phyloP scores from a whole-genome alignment of 2,797 vertebrate species.

The Chrosomus eos region DNA sequence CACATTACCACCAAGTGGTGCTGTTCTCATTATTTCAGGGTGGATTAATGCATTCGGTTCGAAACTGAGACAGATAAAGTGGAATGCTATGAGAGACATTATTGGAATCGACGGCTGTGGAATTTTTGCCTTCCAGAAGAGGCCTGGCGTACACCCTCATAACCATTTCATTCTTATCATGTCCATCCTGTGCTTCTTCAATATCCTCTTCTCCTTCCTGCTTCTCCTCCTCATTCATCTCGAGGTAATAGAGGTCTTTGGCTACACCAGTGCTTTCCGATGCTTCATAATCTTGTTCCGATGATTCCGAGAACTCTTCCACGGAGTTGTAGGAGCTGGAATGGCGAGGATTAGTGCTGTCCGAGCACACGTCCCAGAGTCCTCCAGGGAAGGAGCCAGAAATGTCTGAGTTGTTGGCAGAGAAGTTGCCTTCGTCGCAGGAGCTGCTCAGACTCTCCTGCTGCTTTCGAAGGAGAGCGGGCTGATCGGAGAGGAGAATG shows the following conservation, averaged over 20 bases:
- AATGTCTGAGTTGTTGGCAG: conserved; percentile 76
- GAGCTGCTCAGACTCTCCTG: conserved; percentile 70
- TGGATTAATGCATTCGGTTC: conserved; percentile 69
- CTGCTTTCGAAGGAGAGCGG: conserved; percentile 61
- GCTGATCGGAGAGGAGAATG: conserved; percentile 67
- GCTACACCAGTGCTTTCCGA: conserved; percentile 58
- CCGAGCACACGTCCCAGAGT: conserved; percentile 77
- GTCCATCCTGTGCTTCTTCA: conserved; percentile 64
- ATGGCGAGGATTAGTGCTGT: conserved; percentile 66
- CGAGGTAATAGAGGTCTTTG: conserved; percentile 80
- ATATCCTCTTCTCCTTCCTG: conserved; percentile 66
- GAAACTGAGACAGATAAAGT: conserved; percentile 91
- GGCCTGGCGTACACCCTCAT: conserved; percentile 68
- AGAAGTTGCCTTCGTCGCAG: conserved; percentile 78
- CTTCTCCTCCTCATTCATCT: conserved; percentile 70
- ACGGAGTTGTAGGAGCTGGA: conserved; percentile 81
- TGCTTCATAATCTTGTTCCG: conserved; percentile 75
- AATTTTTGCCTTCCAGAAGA: conserved; percentile 55
- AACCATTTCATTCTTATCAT: conserved; percentile 58
- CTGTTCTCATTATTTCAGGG: conserved; percentile 65
- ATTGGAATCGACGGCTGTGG: conserved; percentile 60
- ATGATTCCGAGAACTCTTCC: conserved; percentile 84
- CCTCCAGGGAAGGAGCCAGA: conserved; percentile 73
- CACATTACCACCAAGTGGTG: conserved; percentile 47
- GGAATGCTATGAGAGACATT: conserved; percentile 57